phyloP scores from a whole-genome alignment of 1,140 invertebrate genomes.

The Trialeurodes vaporariorum region DNA sequence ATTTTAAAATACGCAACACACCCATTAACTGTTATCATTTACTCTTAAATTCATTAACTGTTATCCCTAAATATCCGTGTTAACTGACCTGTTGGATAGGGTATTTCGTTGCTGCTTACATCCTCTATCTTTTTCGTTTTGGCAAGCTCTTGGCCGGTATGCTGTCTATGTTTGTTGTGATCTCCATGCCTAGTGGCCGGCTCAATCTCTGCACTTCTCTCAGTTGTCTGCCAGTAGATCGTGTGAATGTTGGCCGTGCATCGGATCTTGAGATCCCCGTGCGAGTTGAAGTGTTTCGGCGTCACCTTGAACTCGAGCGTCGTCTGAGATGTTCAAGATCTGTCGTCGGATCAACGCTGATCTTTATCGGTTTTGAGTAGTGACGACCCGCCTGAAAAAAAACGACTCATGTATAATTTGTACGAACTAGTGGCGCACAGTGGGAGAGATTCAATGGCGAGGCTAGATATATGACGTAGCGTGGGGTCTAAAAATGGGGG shows the following conservation, averaged over 20 bases:
- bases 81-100: background rate
- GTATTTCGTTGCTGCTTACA: background rate
- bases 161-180: background rate
- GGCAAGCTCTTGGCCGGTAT: background rate
- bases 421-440: no score
- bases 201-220: conserved; percentile 44
- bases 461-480: no score
- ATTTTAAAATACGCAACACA: no score
- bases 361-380: background rate
- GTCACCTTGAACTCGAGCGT: conserved; percentile 35
- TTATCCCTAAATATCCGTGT: no score
- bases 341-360: background rate
- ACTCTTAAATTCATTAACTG: no score
- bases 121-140: background rate
- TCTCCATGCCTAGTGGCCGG: conserved; percentile 21
- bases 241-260: conserved; percentile 48
- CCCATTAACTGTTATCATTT: no score
- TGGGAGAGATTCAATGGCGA: no score
- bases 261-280: conserved; percentile 45
- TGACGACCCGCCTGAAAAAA: background rate
- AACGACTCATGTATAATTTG: no score
- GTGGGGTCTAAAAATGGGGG: no score
- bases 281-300: conserved; percentile 39
- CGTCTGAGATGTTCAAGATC: conserved; percentile 19
- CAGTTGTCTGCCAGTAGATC: conserved; percentile 47